phyloP scores from a whole-genome alignment of 2,113 vertebrate genomes.

The Mastomys natalensis region DNA sequence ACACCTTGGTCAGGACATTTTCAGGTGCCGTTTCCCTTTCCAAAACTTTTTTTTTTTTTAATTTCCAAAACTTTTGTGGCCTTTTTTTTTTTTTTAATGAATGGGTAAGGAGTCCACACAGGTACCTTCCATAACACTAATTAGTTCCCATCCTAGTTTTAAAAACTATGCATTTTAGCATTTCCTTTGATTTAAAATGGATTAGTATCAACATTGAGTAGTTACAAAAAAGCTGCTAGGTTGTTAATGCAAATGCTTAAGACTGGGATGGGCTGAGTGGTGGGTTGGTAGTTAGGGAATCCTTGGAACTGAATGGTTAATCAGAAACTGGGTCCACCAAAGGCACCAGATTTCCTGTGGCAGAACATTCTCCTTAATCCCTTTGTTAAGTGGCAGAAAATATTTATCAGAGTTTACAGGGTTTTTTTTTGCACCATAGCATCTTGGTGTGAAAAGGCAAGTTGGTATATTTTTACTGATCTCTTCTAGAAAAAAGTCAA shows the following conservation, averaged over 20 bases:
- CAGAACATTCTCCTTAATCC: background rate
- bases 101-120: background rate
- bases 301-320: background rate
- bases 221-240: conserved; percentile 6
- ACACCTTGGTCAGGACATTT: conserved; percentile 15
- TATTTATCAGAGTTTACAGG: background rate
- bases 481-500: background rate
- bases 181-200: conserved; percentile 39
- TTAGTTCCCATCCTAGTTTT: conserved; percentile 41
- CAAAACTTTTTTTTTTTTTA: conserved; percentile 22
- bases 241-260: background rate
- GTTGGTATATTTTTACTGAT: conserved; percentile 25
- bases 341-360: background rate
- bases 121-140: conserved; percentile 37
- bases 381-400: background rate
- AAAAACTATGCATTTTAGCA: conserved; percentile 7
- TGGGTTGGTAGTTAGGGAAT: background rate
- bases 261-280: background rate
- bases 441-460: conserved; percentile 4
- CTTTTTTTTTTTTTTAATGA: conserved; percentile 41
- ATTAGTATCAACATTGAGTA: conserved; percentile 10
- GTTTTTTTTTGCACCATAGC: conserved; percentile 14
- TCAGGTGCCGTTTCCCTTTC: background rate
- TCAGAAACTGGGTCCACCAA: background rate
- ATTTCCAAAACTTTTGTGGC: background rate